Percentiles rank a stretch among this genome's conserved stretches.
phyloP scores from a whole-genome alignment of 2,797 vertebrate genomes.

The Buphagus erythrorhynchus region DNA sequence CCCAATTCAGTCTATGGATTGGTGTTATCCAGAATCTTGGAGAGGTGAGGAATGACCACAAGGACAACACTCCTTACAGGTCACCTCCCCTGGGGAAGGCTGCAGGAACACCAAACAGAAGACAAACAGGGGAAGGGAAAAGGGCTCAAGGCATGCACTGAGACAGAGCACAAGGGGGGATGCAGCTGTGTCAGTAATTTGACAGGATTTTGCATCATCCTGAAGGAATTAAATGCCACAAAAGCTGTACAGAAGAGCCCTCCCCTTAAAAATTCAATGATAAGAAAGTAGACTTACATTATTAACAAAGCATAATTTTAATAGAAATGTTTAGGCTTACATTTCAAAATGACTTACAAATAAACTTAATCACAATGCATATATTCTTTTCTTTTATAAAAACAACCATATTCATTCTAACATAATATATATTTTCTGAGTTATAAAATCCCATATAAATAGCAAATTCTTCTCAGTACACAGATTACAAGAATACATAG shows the following conservation, averaged over 20 bases:
- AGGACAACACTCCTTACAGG: not conserved
- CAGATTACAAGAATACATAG: not conserved
- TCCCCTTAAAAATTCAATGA: not conserved
- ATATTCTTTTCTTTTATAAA: slow-evolving; percentile 26
- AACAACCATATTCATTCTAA: not conserved
- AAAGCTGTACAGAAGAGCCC: not conserved
- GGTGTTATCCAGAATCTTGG: no score
- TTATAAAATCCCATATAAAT: slow-evolving; percentile 60
- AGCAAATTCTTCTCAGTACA: slow-evolving; percentile 9
- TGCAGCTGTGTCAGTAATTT: not conserved
- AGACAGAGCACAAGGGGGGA: not conserved
- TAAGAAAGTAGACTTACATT: not conserved
- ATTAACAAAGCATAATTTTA: slow-evolving; percentile 48
- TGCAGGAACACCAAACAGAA: not conserved
- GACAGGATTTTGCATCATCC: not conserved
- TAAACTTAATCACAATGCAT: not conserved
- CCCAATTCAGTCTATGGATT: rapidly evolving
- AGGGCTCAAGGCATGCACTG: not conserved
- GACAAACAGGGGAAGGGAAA: not conserved
- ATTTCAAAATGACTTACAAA: slow-evolving; percentile 38
- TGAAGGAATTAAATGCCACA: not conserved
- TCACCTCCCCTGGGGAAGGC: not conserved
- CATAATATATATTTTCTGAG: slow-evolving; percentile 44
- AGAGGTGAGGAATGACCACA: not conserved
- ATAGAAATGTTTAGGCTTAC: slow-evolving; percentile 22